Base-by-base conservation (phyloP, 2,888 invertebrate species). In the Drosophila ustulata region DNA sequence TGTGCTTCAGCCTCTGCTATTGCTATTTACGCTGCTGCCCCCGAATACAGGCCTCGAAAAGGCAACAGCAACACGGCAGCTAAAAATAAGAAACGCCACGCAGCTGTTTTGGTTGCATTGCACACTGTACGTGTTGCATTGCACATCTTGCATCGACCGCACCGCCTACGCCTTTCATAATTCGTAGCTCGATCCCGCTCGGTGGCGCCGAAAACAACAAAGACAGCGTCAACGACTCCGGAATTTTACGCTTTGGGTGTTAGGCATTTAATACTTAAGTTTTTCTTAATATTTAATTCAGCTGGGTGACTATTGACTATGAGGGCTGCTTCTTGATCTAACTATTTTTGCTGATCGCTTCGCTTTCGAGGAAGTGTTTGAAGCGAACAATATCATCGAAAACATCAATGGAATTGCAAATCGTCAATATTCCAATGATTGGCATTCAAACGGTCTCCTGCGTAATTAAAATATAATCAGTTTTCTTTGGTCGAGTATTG, bases 51-150 rank as follows among this genome's bases (percentile, higher is more conserved):
- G 53, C n/a, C 13, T 51, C 47, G 30, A 6, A 32, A 53, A 37
- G 7, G 25, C 9, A 45, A 37, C 5, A n/a, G 34, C 47, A 49
- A 7, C 39, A 18, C 18, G 55, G 64, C 41, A 66, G 57, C 83
- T 89, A 85, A 75, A 81, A 89, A 89, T 89, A 89, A 82, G 65
- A 71, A 81, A 69, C 82, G 88, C 77, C 89, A 85, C 88, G 88
- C 89, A 82, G 88, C 72, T 64, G 75, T 49, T 57, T 65, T 53
- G 59, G 18, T 18, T 18, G 63, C 62, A 37, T 71, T 18, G 18
- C 18, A 63, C 74, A 65, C 45, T 70, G 65, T 43, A 63, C 25
- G n/a, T 9, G 26, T 11, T 49, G 39, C 18, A 32, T 23, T 37
- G 34, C 41, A 41, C 52, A 43, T 45, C 50, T 52, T 58, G 39